Evolutionary conservation across 2,888 invertebrate genomes (phyloP), one percentile per base, ranked within the genome.

Genomic region (Oscheius onirici): DNA sequence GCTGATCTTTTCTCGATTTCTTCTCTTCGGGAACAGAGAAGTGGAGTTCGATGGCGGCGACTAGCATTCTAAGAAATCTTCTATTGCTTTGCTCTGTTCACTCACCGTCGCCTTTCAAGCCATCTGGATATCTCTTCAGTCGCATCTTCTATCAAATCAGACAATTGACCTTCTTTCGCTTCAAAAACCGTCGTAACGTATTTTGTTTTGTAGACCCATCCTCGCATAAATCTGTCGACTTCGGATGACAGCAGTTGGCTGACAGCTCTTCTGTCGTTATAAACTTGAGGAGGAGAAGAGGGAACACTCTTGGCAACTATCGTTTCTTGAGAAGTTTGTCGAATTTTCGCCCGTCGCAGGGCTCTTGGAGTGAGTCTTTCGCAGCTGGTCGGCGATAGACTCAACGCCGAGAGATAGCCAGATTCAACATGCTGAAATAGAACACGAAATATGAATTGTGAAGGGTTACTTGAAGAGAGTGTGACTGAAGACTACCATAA

Each of bases 141-240:
- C 3, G 82, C 77, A 67, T 85, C 85, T 1, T 54, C 58, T 15
- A 71, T 49, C 52, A 65, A 13, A 34, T 69, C 66, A 54, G 63
- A 76, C 75, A 73, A 82, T 44, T 69, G 83, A 55, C 70, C 76
- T 72, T 74, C 72, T 52, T 69, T 75, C n/a, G 83, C 76, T 66
- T 85, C 84, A 54, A 85, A 85, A 20, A 85, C 82, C 15, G 83
- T 82, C 15, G 85, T 85, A 58, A 85, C 80, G 72, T 83, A 83
- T 54, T 81, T 83, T 3, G 83, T 84, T 68, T 83, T 81, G 34
- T 80, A 78, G 44, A 83, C 77, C 17, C 69, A 65, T 5, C 60
- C 63, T 41, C 66, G 73, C 74, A 81, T 52, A 51, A 78, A 78
- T 55, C 61, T 34, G 43, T 76, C 72, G 57, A 75, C 74, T 52